Evolutionary conservation across 2,888 invertebrate genomes (phyloP).

Genomic region (Cryptophagus acutangulus): DNA sequence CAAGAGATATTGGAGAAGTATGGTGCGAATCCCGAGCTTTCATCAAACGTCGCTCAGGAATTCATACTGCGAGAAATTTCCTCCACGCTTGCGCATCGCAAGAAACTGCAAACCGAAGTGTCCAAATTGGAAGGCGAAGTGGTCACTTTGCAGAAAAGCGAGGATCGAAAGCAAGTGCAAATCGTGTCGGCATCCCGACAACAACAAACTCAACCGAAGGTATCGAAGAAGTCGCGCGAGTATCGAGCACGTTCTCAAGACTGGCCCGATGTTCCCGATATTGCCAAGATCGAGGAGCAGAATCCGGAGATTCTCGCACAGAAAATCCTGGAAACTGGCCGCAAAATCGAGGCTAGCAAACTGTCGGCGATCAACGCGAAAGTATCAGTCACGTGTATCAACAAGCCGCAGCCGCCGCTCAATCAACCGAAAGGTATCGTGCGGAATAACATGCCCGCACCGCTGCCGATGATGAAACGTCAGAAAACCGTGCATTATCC

Average conservation of each 20-base stretch:
- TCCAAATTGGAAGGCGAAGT: constrained; percentile 77
- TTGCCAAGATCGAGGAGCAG: constrained; percentile 86
- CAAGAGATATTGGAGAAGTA: constrained; percentile 73
- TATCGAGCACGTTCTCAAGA: constrained; percentile 79
- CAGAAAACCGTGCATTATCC: constrained; percentile 35
- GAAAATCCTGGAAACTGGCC: constrained; percentile 83
- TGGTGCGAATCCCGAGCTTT: constrained; percentile 58
- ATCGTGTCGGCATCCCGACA: constrained; percentile 35
- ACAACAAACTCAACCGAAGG: constrained; percentile 37
- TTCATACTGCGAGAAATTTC: constrained; percentile 82
- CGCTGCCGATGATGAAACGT: constrained; percentile 40
- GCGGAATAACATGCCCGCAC: constrained; percentile 42
- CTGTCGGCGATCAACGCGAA: constrained; percentile 42
- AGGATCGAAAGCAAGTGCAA: constrained; percentile 51
- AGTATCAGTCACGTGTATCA: constrained; percentile 22
- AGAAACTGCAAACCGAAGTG: constrained; percentile 76
- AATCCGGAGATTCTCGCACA: constrained; percentile 86
- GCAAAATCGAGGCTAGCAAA: constrained; percentile 84
- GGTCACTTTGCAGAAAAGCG: constrained; percentile 66
- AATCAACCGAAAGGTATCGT: constrained; percentile 32
- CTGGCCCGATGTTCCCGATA: constrained; percentile 87
- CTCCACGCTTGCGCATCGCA: constrained; percentile 75
- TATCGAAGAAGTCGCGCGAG: constrained; percentile 61
- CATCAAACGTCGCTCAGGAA: constrained; percentile 69
- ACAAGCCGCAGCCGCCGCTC: constrained; percentile 23